Evolutionary conservation across 2,113 vertebrate genomes (phyloP).

Genomic region (Synchiropus splendidus): DNA sequence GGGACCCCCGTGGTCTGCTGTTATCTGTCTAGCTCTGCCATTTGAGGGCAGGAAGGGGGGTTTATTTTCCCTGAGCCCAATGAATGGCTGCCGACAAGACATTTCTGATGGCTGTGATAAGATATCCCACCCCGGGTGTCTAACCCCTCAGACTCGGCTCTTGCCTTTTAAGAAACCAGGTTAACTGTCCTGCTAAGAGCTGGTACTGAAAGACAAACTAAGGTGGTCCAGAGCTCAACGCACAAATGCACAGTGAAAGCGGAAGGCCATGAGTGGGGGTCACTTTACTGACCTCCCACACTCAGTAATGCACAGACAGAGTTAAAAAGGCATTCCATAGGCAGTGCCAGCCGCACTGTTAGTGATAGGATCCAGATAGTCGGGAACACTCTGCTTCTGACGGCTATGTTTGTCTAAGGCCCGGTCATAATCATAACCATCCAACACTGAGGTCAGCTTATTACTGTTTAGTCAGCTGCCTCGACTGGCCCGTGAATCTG

Average conservation of each 20-base stretch:
- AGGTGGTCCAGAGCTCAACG: constrained; percentile 58
- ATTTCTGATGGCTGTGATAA: constrained; percentile 71
- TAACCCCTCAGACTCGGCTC: constrained; percentile 28
- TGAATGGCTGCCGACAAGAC: constrained; percentile 72
- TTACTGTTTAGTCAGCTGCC: constrained; percentile 42
- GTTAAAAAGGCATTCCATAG: constrained; percentile 55
- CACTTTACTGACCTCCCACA: constrained; percentile 42
- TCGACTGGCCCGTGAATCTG: constrained; percentile 11
- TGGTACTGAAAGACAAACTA: constrained; percentile 66
- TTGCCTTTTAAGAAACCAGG: constrained; percentile 50
- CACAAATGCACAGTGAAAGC: constrained; percentile 51
- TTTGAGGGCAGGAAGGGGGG: constrained; percentile 34
- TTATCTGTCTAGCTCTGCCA: constrained; percentile 65
- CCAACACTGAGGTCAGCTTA: constrained; percentile 19
- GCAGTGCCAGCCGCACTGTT: constrained; percentile 38
- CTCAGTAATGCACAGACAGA: constrained; percentile 34
- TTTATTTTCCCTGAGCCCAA: constrained; percentile 66
- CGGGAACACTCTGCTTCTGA: not conserved
- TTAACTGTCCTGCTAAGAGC: constrained; percentile 54
- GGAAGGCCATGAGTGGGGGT: constrained; percentile 43
- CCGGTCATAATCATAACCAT: constrained; percentile 14
- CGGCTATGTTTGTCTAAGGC: constrained; percentile 24
- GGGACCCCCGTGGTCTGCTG: constrained; percentile 61
- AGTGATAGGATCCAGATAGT: constrained; percentile 42
- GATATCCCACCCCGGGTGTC: constrained; percentile 54